Percentiles rank a stretch among this genome's conserved stretches.
Conservation (phyloP, 1,140 invertebrate genomes). For the Manduca sexta region DNA sequence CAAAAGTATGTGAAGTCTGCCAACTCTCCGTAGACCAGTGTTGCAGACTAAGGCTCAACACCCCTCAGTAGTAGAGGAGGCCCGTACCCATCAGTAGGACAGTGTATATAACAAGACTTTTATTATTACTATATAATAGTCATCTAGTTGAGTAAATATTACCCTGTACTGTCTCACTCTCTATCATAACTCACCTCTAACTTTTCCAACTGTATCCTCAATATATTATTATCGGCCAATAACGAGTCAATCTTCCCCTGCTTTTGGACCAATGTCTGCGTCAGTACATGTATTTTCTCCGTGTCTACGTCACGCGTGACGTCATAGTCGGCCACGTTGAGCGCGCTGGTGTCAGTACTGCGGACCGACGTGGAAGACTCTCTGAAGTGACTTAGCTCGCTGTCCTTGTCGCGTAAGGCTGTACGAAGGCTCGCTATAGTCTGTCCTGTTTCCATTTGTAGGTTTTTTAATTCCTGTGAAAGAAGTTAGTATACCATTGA, state of each 20-base stretch:
- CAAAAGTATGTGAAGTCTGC: too few species aligned
- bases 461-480: conserved; percentile 43
- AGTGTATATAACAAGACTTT: too few species aligned
- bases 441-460: conserved; percentile 42
- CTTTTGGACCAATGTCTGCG: conserved; percentile 86
- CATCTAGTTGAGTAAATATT: too few species aligned
- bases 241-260: conserved; percentile 85
- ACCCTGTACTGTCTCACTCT: neutral
- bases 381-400: conserved; percentile 35
- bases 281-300: conserved; percentile 71
- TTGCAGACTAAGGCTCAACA: too few species aligned
- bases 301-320: conserved; percentile 39
- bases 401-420: conserved; percentile 41
- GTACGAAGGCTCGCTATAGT: conserved; percentile 41
- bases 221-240: conserved; percentile 86
- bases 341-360: conserved; percentile 33
- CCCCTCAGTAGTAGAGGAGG: too few species aligned
- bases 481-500: neutral
- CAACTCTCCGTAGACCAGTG: too few species aligned
- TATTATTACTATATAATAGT: too few species aligned
- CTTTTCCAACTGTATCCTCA: conserved; percentile 85
- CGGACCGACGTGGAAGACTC: conserved; percentile 26
- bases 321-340: conserved; percentile 78
- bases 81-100: too few species aligned
- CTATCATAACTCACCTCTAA: conserved; percentile 75